These are phyloP conservation scores for Bhutanitis thaidina DNA, from an alignment of 2,888 invertebrate genomes.

Conservation along the genomic window DNA sequence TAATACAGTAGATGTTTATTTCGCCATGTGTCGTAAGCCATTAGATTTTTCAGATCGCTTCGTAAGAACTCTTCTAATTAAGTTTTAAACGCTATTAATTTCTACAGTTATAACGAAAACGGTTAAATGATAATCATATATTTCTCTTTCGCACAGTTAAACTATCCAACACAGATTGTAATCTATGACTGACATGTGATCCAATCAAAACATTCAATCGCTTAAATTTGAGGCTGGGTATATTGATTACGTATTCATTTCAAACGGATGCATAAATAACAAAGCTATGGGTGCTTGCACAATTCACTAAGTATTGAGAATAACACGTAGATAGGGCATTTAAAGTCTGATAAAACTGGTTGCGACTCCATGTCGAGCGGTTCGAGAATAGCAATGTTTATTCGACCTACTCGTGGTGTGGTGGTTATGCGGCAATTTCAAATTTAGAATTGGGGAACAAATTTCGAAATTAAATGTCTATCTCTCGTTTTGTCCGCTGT, in stretches of 20 bases:
- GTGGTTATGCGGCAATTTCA: slow-evolving; percentile 32
- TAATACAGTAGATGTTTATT: no score
- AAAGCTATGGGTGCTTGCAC: slow-evolving; percentile 15
- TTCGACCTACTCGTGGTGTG: slow-evolving; percentile 18
- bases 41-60: no score
- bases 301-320: slow-evolving; percentile 8
- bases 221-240: slow-evolving; percentile 5
- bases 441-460: slow-evolving; percentile 36
- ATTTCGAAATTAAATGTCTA: slow-evolving; percentile 36
- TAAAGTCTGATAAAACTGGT: background rate
- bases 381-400: slow-evolving; percentile 24
- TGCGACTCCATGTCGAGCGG: slow-evolving; percentile 19
- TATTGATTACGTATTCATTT: slow-evolving; percentile 18
- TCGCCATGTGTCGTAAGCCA: no score
- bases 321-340: background rate
- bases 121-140: no score
- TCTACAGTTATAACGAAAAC: no score
- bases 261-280: slow-evolving; percentile 23
- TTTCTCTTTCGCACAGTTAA: slow-evolving; percentile 4
- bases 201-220: slow-evolving; percentile 6
- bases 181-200: slow-evolving; percentile 6
- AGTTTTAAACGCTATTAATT: no score
- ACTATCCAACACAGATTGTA: slow-evolving; percentile 2
- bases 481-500: slow-evolving; percentile 22
- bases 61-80: no score